phyloP scores from a whole-genome alignment of 2,888 invertebrate genomes.

The Julus scanicus region DNA sequence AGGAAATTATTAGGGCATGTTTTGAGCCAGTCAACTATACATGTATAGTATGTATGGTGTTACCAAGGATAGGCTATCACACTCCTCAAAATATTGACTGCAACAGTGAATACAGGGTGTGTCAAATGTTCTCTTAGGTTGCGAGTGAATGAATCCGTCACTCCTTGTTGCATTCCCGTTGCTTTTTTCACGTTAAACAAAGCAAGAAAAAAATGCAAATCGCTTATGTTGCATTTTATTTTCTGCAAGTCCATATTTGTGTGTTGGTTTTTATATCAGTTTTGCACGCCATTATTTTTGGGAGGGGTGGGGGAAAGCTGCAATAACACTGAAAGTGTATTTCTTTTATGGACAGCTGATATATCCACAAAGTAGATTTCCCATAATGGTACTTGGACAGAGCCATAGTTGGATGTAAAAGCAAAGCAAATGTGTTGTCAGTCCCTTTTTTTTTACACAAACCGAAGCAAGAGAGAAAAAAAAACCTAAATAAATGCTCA shows the following conservation, averaged over 20 bases:
- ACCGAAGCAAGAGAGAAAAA: neutral
- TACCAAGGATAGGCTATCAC: too few species aligned
- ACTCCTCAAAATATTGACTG: too few species aligned
- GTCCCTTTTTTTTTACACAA: neutral
- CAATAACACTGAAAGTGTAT: conserved; percentile 21
- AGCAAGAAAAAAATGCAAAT: neutral
- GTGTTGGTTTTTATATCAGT: conserved; percentile 6
- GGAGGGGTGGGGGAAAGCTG: conserved; percentile 26
- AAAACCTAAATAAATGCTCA: conserved; percentile 7
- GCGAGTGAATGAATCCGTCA: neutral
- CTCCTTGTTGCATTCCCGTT: conserved; percentile 4
- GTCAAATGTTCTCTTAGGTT: neutral
- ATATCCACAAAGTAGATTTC: conserved; percentile 33
- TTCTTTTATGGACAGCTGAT: conserved; percentile 33
- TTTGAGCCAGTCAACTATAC: too few species aligned
- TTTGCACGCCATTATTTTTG: conserved; percentile 15
- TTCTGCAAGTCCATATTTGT: neutral
- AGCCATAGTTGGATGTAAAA: conserved; percentile 33
- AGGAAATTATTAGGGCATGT: too few species aligned
- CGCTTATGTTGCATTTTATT: neutral
- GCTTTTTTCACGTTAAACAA: neutral
- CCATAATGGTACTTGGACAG: conserved; percentile 33
- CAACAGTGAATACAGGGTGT: neutral
- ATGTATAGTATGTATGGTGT: too few species aligned
- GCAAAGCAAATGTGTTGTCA: conserved; percentile 33